Evolutionary conservation across 2,888 invertebrate species (phyloP), one percentile per base, ranked within the genome.

Genomic region (Volucella zonaria): DNA sequence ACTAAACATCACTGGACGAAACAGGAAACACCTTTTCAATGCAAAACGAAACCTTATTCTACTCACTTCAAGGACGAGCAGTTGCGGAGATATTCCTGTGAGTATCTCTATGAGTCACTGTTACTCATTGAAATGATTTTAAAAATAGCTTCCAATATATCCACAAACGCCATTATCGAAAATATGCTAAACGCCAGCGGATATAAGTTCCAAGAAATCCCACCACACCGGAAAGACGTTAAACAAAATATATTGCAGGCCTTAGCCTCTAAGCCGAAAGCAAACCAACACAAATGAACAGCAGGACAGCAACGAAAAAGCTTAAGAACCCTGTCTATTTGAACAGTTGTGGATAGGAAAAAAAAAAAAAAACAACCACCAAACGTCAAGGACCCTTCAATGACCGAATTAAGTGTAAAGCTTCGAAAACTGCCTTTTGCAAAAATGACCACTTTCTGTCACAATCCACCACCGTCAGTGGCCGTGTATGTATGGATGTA

Each of bases 321-420:
- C 49, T 45, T 9, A 9, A 51, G 18, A 23, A 11, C 12, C 6
- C 8, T 42, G 45, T 3, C 18, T n/a, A 45, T 2, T 14, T 1
- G 11, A 14, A 31, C 8, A 68, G 45, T 23, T 23, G 3, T 23
- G 23, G 23, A 23, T 43, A 45, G 18, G 18, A 18, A 18, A 40
- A 42, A 11, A 1, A 45, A 10, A 3, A 51, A 15, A 15, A 9
- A 10, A 52, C 40, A 38, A 74, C 31, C 31, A 61, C 10, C n/a
- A 49, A 59, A 66, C 66, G 79, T 79, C 79, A 79, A 75, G 78
- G 78, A 82, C 68, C 82, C 79, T 83, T 79, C 79, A 76, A 83
- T 83, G 83, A 83, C 79, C 83, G 79, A 79, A 79, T 83, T 83
- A 79, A 79, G 83, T 83, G 83, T 83, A 79, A 66, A 67, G 71